These are phyloP conservation scores for Aurelia aurita DNA, from an alignment of 30 jellyfish, hydroid and myxozoan genomes.

Conservation along the genomic window DNA sequence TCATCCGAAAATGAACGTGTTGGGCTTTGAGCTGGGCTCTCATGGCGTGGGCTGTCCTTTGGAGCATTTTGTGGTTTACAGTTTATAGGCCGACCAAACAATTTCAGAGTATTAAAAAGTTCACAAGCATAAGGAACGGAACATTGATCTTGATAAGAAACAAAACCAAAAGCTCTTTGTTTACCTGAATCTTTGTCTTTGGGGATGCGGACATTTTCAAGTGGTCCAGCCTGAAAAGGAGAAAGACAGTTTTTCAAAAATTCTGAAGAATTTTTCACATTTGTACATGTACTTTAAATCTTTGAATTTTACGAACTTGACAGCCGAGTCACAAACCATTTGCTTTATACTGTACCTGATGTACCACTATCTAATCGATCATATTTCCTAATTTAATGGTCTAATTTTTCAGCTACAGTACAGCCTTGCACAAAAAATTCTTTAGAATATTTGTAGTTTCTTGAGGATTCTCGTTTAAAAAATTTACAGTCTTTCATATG, in stretches of 20 bases:
- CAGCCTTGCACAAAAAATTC: no score
- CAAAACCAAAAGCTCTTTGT: conserved; percentile 78
- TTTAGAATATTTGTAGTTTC: no score
- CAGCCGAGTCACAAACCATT: no score
- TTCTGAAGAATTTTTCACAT: no score
- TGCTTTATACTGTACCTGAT: no score
- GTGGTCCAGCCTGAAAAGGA: conserved; percentile 90
- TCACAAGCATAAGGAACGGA: conserved; percentile 91
- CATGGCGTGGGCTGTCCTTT: conserved; percentile 1
- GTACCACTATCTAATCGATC: no score
- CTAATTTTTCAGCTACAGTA: no score
- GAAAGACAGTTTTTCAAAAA: background rate
- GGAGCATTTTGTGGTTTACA: conserved; percentile 81
- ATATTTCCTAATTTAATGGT: no score
- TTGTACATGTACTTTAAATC: no score
- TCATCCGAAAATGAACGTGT: conserved; percentile 26
- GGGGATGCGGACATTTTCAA: conserved; percentile 82
- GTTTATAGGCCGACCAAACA: conserved; percentile 79
- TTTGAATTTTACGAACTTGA: no score
- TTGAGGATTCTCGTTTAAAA: no score
- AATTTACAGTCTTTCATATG: no score
- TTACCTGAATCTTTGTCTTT: conserved; percentile 79
- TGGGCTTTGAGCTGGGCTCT: conserved; percentile 16
- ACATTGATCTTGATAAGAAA: conserved; percentile 72
- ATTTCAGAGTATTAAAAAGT: conserved; percentile 65